Evolutionary conservation across 2,113 vertebrate species (phyloP), one percentile per base, ranked within the genome.

Genomic region (Pica pica): DNA sequence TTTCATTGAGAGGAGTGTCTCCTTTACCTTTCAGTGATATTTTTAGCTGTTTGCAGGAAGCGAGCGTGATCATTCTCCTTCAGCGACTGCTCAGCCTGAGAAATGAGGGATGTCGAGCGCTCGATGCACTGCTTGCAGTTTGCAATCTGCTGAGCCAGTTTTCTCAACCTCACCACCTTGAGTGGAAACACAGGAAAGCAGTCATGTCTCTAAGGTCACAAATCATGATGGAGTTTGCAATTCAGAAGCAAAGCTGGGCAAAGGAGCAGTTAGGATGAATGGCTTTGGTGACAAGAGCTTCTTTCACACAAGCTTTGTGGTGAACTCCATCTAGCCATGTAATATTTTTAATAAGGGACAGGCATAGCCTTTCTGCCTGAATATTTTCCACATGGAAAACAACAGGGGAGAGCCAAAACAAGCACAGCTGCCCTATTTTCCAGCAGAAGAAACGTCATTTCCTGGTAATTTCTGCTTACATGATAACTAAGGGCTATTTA

Each of bases 91-190:
- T 99, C 99, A 1, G 99, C 99, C 89, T 99, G 99, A n/a, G 98
- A 98, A 96, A 99, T 99, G 97, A 99, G 99, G 13, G 99, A 99
- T 0, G 99, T 99, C 0, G 99, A 99, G 87, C 99, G 98, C 93
- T 99, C 99, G 14, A 99, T 99, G 97, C 99, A 99, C 97, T 99
- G 99, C 35, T 99, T 99, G 95, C 99, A 99, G 97, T 99, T 98
- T 0, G 98, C 98, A 53, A 99, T 99, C 97, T 99, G 99, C 97
- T 99, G 99, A 69, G 99, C 99, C 85, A 99, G 97, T 96, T 99
- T 99, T 68, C 99, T 98, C 96, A 99, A 79, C 61, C 99, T 98
- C 89, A 99, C 98, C 83, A 99, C 98, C 99, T 99, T 71, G 49
- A 93, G 92, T 41, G 64, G 84, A 93, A 96, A 89, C 35, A 89